phyloP scores from a whole-genome alignment of 2,888 invertebrate species.

The Dastarcus helophoroides region DNA sequence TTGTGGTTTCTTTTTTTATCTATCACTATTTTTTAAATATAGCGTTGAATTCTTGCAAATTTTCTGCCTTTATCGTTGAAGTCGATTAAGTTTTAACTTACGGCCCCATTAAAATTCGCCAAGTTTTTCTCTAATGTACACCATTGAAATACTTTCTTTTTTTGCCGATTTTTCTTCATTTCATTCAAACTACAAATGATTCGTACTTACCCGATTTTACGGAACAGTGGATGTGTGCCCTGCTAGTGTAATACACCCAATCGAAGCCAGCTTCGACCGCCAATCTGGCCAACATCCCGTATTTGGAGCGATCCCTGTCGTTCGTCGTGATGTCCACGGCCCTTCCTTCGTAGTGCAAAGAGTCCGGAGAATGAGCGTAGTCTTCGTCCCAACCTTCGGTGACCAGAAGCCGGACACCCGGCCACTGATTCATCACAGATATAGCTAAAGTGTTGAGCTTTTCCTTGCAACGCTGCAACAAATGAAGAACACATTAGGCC shows the following conservation, averaged over 20 bases:
- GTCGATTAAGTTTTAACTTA: too few species aligned
- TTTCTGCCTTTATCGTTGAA: too few species aligned
- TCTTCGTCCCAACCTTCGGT: conserved; percentile 95
- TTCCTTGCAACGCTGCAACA: conserved; percentile 87
- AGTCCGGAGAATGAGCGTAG: conserved; percentile 62
- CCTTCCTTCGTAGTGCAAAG: conserved; percentile 92
- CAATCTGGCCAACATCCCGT: conserved; percentile 89
- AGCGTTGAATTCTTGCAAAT: too few species aligned
- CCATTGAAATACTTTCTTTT: too few species aligned
- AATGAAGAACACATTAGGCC: too few species aligned
- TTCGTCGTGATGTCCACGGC: conserved; percentile 94
- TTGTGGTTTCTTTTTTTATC: too few species aligned
- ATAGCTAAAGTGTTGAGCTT: conserved; percentile 88
- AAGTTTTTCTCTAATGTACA: too few species aligned
- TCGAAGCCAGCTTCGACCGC: conserved; percentile 97
- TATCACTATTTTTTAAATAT: too few species aligned
- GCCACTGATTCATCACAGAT: conserved; percentile 97
- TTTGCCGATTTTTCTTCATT: too few species aligned
- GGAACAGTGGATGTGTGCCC: conserved; percentile 91
- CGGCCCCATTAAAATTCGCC: too few species aligned
- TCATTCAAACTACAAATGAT: too few species aligned
- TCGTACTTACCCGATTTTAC: conserved; percentile 87
- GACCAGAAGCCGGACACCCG: conserved; percentile 82
- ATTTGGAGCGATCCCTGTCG: conserved; percentile 84
- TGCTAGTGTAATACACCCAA: conserved; percentile 95